Conservation (phyloP, 2,113 vertebrate species). For the Centropus bengalensis region DNA sequence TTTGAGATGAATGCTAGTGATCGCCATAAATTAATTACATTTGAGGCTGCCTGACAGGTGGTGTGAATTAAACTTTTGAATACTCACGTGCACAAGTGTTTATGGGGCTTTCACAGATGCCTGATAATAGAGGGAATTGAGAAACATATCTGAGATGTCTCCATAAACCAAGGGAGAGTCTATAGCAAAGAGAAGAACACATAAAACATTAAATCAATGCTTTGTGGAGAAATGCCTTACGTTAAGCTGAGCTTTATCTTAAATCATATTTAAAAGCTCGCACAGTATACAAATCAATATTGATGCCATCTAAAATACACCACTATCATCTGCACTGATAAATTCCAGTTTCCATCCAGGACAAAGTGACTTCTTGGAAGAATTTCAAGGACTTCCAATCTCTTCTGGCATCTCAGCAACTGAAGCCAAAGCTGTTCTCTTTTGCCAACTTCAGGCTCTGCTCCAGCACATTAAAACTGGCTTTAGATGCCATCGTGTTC, state of each 20-base stretch:
- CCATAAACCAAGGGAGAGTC: neutral
- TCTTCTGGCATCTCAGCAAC: conserved; percentile 59
- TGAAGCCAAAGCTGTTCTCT: conserved; percentile 38
- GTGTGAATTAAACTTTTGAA: neutral
- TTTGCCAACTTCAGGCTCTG: conserved; percentile 54
- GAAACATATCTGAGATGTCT: neutral
- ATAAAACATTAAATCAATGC: conserved; percentile 57
- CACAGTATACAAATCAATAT: conserved; percentile 66
- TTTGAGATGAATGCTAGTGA: neutral
- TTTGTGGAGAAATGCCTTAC: conserved; percentile 33
- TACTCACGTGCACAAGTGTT: neutral
- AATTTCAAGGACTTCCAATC: conserved; percentile 66
- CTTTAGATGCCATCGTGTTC: conserved; percentile 55
- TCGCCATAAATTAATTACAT: neutral
- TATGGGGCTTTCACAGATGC: neutral
- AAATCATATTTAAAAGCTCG: conserved; percentile 62
- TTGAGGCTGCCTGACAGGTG: neutral
- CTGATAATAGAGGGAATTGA: neutral
- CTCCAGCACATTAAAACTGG: conserved; percentile 49
- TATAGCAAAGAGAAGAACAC: neutral
- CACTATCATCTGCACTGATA: conserved; percentile 51
- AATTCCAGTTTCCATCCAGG: conserved; percentile 61
- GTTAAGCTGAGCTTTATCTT: conserved; percentile 61
- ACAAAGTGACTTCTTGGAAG: conserved; percentile 69
- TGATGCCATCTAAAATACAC: conserved; percentile 61